These are phyloP conservation scores for Drosophila pallidifrons DNA, from an alignment of 1,140 invertebrate species.

Conservation along the genomic window DNA sequence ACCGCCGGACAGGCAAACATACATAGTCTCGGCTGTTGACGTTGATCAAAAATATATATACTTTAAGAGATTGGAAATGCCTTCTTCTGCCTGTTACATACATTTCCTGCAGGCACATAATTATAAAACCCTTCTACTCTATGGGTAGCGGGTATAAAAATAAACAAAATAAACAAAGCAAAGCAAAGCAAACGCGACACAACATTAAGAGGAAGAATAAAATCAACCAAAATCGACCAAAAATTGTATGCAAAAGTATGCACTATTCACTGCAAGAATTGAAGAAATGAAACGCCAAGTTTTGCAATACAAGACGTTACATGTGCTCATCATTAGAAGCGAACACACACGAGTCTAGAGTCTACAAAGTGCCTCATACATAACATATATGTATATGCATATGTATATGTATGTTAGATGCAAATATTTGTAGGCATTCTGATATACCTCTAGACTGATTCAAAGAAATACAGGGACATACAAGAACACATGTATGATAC, in stretches of 20 bases:
- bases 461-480: slow-evolving; percentile 16
- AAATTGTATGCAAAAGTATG: slow-evolving; percentile 56
- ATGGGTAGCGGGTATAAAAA: too few relatives aligned
- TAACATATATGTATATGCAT: too few relatives aligned
- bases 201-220: slow-evolving; percentile 24
- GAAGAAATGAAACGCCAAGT: slow-evolving; percentile 80
- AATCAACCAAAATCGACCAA: slow-evolving; percentile 60
- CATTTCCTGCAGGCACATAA: too few relatives aligned
- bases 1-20: too few relatives aligned
- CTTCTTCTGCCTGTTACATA: too few relatives aligned
- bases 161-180: neutral
- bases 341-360: neutral
- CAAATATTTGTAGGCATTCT: too few relatives aligned
- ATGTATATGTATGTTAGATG: too few relatives aligned
- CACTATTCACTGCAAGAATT: slow-evolving; percentile 80
- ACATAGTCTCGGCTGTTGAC: too few relatives aligned
- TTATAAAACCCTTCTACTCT: too few relatives aligned
- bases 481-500: neutral
- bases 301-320: slow-evolving; percentile 79
- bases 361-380: too few relatives aligned
- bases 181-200: slow-evolving; percentile 11
- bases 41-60: too few relatives aligned
- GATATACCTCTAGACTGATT: neutral
- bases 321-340: slow-evolving; percentile 65
- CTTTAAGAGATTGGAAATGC: too few relatives aligned